phyloP scores from a whole-genome alignment of 2,113 vertebrate species.

The Alethe diademata region DNA sequence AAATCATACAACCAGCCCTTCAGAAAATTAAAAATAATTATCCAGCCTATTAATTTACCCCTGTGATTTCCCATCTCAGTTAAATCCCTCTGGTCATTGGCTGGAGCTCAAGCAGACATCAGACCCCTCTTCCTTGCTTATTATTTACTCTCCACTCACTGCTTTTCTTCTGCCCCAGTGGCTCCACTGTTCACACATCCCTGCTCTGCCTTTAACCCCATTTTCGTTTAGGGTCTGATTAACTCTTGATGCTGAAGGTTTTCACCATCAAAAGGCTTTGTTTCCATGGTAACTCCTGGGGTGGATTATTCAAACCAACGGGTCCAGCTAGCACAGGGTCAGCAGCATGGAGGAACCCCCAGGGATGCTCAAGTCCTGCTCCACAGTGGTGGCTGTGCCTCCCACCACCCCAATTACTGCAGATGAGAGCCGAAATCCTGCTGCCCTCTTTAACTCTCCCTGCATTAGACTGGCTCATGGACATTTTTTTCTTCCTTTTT shows the following conservation, averaged over 20 bases:
- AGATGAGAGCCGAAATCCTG: background rate
- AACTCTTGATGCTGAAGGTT: conserved; percentile 28
- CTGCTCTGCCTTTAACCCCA: conserved; percentile 12
- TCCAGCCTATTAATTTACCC: background rate
- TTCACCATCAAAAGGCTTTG: conserved; percentile 2
- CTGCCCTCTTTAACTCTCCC: conserved; percentile 23
- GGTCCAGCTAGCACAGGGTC: background rate
- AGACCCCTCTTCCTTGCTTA: background rate
- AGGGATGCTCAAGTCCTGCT: background rate
- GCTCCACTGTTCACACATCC: background rate
- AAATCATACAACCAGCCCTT: background rate
- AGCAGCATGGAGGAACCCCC: conserved; percentile 17
- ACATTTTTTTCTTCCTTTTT: background rate
- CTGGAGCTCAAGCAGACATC: background rate
- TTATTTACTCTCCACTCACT: background rate
- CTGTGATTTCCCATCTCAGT: background rate
- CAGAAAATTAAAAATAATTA: background rate
- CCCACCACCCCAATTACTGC: background rate
- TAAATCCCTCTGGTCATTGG: background rate
- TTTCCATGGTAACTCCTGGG: conserved; percentile 37
- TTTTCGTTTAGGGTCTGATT: conserved; percentile 47
- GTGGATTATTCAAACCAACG: background rate
- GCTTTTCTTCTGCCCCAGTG: conserved; percentile 31
- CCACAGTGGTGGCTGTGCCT: background rate
- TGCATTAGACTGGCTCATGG: background rate